Evolutionary conservation across 2,113 vertebrate species (phyloP).

Genomic region (Chunga burmeisteri): DNA sequence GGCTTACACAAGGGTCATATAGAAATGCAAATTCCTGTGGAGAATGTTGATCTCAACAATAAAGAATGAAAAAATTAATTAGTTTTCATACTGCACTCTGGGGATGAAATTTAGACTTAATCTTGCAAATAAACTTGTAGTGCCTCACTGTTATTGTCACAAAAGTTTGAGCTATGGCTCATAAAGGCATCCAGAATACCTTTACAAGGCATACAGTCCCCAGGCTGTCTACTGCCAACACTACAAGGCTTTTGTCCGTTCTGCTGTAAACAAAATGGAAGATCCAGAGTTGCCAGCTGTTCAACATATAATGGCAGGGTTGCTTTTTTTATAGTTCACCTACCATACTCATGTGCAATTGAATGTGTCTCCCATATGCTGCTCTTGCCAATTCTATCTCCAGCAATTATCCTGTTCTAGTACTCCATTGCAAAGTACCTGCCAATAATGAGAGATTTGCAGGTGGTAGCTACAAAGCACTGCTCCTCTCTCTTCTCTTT

Average conservation of each 20-base stretch:
- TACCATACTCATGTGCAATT: conserved; percentile 66
- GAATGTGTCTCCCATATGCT: conserved; percentile 60
- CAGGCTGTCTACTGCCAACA: conserved; percentile 42
- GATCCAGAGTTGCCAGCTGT: conserved; percentile 58
- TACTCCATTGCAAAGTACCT: conserved; percentile 63
- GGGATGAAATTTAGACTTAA: conserved; percentile 50
- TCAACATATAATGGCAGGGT: conserved; percentile 63
- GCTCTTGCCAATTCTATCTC: conserved; percentile 76
- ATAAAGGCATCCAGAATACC: conserved; percentile 27
- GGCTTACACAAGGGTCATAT: conserved; percentile 48
- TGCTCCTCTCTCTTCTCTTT: conserved; percentile 24
- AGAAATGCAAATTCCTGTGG: conserved; percentile 51
- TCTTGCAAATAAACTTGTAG: conserved; percentile 58
- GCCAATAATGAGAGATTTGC: conserved; percentile 72
- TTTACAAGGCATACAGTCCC: conserved; percentile 19
- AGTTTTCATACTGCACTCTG: conserved; percentile 39
- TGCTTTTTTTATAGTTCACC: conserved; percentile 74
- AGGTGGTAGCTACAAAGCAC: conserved; percentile 66
- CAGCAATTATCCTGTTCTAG: conserved; percentile 75
- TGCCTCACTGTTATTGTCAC: conserved; percentile 20
- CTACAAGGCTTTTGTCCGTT: conserved; percentile 54
- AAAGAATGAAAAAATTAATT: conserved; percentile 64
- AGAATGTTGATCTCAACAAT: conserved; percentile 14
- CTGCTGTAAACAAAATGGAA: conserved; percentile 66
- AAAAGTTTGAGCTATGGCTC: conserved; percentile 51